These are phyloP conservation scores for Mactra quadrangularis DNA, from an alignment of 1,140 invertebrate genomes.

Conservation along the genomic window DNA sequence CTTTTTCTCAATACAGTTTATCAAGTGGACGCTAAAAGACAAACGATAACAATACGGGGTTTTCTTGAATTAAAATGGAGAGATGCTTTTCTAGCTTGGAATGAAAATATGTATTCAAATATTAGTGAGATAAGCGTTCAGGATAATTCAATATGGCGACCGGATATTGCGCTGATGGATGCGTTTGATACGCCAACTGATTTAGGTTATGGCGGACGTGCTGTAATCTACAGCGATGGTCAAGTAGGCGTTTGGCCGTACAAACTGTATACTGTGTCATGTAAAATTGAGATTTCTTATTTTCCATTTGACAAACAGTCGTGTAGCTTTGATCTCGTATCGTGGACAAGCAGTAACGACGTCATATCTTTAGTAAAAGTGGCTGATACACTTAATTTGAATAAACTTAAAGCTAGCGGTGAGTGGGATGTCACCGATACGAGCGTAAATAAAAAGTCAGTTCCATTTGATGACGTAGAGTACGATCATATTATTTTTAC, in stretches of 20 bases:
- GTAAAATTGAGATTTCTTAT: slow-evolving; percentile 88
- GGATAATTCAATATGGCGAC: slow-evolving; percentile 17
- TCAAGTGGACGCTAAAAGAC: slow-evolving; percentile 5
- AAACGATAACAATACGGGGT: slow-evolving; percentile 1
- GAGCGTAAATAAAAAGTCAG: neutral
- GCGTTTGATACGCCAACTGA: slow-evolving; percentile 26
- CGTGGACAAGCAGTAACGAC: slow-evolving; percentile 91
- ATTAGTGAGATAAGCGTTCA: slow-evolving; percentile 14
- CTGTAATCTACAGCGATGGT: slow-evolving; percentile 1
- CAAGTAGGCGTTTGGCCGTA: slow-evolving; percentile 36
- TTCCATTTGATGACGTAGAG: neutral
- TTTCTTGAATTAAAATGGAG: slow-evolving; percentile 43
- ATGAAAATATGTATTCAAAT: neutral
- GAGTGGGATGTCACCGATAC: slow-evolving; percentile 29
- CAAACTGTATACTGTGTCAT: slow-evolving; percentile 80
- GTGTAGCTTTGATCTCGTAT: slow-evolving; percentile 98
- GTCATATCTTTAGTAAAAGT: slow-evolving; percentile 27
- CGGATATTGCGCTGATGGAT: slow-evolving; percentile 11
- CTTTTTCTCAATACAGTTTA: slow-evolving; percentile 34
- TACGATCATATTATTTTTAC: slow-evolving; percentile 43
- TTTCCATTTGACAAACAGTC: slow-evolving; percentile 94
- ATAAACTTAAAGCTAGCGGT: slow-evolving; percentile 23
- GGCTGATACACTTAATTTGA: neutral
- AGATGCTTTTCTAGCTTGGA: slow-evolving; percentile 43
- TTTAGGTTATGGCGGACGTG: neutral